These are phyloP conservation scores for Knipowitschia caucasica DNA, from an alignment of 2,797 vertebrate genomes.

Conservation along the genomic window DNA sequence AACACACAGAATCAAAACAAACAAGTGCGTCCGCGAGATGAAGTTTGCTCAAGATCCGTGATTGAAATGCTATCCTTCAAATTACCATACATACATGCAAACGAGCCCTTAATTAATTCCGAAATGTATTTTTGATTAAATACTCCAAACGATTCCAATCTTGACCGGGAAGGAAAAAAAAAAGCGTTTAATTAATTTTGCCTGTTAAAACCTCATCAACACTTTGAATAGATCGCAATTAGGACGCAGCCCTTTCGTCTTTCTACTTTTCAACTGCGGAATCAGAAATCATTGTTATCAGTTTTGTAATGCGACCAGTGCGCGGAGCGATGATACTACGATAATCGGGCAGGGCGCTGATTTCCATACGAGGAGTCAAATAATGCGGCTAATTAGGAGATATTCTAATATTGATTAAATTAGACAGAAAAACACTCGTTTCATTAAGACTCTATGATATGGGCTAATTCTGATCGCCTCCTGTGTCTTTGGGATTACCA, in stretches of 20 bases:
- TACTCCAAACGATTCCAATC: slow-evolving; percentile 82
- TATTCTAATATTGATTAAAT: slow-evolving; percentile 84
- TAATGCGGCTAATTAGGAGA: slow-evolving; percentile 80
- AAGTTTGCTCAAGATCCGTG: slow-evolving; percentile 51
- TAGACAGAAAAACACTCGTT: slow-evolving; percentile 69
- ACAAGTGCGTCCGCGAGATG: slow-evolving; percentile 41
- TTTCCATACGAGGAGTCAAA: slow-evolving; percentile 72
- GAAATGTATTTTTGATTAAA: slow-evolving; percentile 80
- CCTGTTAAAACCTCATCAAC: slow-evolving; percentile 82
- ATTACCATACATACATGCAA: slow-evolving; percentile 79
- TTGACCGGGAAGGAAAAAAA: slow-evolving; percentile 54
- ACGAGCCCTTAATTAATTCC: slow-evolving; percentile 77
- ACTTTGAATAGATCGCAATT: slow-evolving; percentile 80
- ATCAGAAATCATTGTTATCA: slow-evolving; percentile 81
- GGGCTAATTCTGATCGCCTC: slow-evolving; percentile 68
- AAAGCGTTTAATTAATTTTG: slow-evolving; percentile 82
- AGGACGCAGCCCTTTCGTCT: slow-evolving; percentile 62
- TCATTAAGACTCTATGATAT: slow-evolving; percentile 68
- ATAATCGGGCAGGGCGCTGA: slow-evolving; percentile 70
- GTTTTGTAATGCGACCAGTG: slow-evolving; percentile 75
- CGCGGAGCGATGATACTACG: slow-evolving; percentile 66
- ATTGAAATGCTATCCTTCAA: slow-evolving; percentile 64
- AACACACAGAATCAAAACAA: slow-evolving; percentile 37
- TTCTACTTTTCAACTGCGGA: slow-evolving; percentile 63
- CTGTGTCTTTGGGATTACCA: slow-evolving; percentile 65